Conservation (phyloP, 1,140 invertebrate genomes). For the Euura lappo region DNA sequence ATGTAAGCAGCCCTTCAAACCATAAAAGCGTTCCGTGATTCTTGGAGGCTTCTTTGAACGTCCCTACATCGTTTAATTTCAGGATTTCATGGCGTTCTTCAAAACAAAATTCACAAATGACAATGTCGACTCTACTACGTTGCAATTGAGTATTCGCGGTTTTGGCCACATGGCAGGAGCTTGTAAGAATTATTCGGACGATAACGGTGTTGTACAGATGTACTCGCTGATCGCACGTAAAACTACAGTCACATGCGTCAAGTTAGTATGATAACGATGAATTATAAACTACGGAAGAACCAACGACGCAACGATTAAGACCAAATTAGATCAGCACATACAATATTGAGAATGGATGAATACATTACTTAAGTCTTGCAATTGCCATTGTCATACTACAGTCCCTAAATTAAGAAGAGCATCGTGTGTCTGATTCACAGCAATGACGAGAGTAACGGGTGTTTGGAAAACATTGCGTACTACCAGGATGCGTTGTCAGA, state of each 20-base stretch:
- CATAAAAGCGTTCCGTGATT: too few relatives aligned
- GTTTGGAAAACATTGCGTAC: slow-evolving; percentile 39
- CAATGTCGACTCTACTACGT: not conserved
- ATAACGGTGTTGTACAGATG: not conserved
- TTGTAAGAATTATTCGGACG: not conserved
- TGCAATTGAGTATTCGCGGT: not conserved
- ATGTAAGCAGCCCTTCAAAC: too few relatives aligned
- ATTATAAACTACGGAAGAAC: too few relatives aligned
- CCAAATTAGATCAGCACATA: too few relatives aligned
- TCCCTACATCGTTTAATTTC: not conserved
- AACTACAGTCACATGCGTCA: not conserved
- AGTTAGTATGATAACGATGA: not conserved
- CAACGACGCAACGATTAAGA: too few relatives aligned
- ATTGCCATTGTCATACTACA: too few relatives aligned
- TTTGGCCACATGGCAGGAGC: not conserved
- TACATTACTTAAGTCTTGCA: not conserved
- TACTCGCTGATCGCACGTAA: not conserved
- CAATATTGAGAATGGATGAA: not conserved
- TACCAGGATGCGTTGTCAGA: slow-evolving; percentile 51
- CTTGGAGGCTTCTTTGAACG: too few relatives aligned
- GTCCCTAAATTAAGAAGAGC: too few relatives aligned
- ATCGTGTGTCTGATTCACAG: slow-evolving; percentile 23
- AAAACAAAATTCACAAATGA: not conserved
- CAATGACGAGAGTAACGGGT: slow-evolving; percentile 24
- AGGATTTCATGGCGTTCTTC: not conserved